Percentiles rank a stretch among this genome's conserved stretches.
phyloP scores from a whole-genome alignment of 2,797 vertebrate genomes.

The Acomys russatus region DNA sequence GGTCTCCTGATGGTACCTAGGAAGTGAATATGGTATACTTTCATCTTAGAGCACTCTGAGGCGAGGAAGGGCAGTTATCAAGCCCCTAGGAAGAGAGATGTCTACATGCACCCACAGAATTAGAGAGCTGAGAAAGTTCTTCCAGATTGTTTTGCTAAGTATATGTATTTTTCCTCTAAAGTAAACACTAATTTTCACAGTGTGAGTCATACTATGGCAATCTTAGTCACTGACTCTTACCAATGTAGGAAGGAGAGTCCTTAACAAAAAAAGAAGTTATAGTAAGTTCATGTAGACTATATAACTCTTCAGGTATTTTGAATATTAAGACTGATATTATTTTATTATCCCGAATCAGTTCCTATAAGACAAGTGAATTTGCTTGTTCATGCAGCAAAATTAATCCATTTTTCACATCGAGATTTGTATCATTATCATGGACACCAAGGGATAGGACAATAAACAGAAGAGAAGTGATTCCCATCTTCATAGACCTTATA shows the following conservation, averaged over 20 bases:
- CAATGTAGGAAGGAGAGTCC: conserved; percentile 22
- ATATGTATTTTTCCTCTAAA: conserved; percentile 7
- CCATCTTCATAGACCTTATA: background rate
- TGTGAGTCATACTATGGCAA: conserved; percentile 44
- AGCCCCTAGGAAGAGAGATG: background rate
- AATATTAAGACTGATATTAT: conserved; percentile 10
- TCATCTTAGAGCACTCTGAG: conserved; percentile 22
- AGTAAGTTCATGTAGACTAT: conserved; percentile 12
- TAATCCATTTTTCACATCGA: background rate
- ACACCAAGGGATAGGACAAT: background rate
- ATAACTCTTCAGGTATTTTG: conserved; percentile 44
- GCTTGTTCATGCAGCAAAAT: conserved; percentile 33
- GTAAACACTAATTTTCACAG: conserved; percentile 63
- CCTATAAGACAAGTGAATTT: conserved; percentile 19
- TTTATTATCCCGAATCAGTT: background rate
- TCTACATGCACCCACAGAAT: conserved; percentile 4
- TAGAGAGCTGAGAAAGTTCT: background rate
- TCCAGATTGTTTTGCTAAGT: conserved; percentile 58
- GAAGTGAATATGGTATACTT: conserved; percentile 32
- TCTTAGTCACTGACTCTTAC: conserved; percentile 43
- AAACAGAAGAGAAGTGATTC: background rate
- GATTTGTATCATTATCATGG: background rate
- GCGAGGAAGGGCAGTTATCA: conserved; percentile 27
- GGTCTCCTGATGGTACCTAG: background rate
- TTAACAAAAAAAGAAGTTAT: conserved; percentile 43